phyloP scores from a whole-genome alignment of 2,797 vertebrate species.

The Ammospiza maritima region DNA sequence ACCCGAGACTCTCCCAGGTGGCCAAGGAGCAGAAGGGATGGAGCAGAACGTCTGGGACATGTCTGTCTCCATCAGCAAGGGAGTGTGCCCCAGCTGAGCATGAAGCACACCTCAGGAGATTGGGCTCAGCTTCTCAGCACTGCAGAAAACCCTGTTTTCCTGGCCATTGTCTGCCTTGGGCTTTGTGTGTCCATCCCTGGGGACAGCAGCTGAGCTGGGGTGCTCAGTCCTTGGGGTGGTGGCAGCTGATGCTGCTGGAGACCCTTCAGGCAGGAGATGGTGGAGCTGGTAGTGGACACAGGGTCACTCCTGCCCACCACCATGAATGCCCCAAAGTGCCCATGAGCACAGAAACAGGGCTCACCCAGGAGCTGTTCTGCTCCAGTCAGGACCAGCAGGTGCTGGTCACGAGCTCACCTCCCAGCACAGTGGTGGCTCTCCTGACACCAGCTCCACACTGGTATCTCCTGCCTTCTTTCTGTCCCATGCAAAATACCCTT shows the following conservation, averaged over 20 bases:
- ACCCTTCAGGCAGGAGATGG: neutral
- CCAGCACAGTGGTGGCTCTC: neutral
- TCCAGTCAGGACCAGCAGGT: neutral
- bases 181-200: neutral
- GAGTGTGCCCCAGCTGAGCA: neutral
- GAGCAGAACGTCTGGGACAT: neutral
- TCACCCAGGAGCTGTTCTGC: neutral
- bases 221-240: neutral
- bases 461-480: neutral
- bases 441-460: neutral
- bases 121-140: neutral
- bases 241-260: neutral
- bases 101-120: neutral
- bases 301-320: neutral
- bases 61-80: fast-evolving
- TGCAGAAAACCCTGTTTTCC: neutral
- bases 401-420: neutral
- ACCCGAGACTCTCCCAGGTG: neutral
- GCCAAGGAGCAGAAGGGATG: neutral
- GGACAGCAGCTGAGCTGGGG: neutral
- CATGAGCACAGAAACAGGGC: neutral
- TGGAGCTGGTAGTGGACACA: neutral
- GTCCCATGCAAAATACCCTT: neutral
- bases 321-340: neutral
- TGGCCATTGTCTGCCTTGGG: neutral